A percentile compares a stretch with the other conserved stretches of the same genome.
Conservation (phyloP, 1,140 invertebrate species). For the Drosophila burlai region DNA sequence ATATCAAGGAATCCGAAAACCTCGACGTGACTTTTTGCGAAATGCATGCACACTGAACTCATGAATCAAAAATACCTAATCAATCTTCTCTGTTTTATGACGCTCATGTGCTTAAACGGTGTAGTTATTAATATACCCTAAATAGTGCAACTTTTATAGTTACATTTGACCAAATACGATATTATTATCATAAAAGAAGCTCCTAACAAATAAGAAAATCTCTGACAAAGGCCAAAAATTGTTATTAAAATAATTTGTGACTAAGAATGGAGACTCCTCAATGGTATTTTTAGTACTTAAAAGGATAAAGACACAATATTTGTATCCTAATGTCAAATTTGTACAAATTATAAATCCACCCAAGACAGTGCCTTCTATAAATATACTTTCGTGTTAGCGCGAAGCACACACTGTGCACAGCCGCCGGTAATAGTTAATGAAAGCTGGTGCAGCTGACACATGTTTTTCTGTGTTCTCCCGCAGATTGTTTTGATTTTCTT, state of each 20-base stretch:
- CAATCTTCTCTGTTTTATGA: neutral
- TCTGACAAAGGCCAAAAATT: neutral
- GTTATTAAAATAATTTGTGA: no score
- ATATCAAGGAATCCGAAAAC: neutral
- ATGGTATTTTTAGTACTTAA: neutral
- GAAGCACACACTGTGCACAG: conserved; percentile 4
- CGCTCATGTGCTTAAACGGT: neutral
- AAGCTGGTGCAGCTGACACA: conserved; percentile 24
- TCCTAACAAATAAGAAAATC: neutral
- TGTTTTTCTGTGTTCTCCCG: conserved; percentile 27
- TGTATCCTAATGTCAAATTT: neutral
- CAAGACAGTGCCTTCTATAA: conserved; percentile 5
- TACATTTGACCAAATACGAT: neutral
- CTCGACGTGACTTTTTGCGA: conserved; percentile 7
- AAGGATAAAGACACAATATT: neutral
- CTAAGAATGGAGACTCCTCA: neutral
- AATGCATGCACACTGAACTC: conserved; percentile 4
- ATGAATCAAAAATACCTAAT: conserved; percentile 13
- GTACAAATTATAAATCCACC: neutral
- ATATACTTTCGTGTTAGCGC: conserved; percentile 1
- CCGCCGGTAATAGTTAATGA: conserved; percentile 12
- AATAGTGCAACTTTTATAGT: no score
- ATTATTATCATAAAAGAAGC: neutral
- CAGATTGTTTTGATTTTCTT: conserved; percentile 19
- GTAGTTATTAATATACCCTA: neutral